These are phyloP conservation scores for Balearica regulorum DNA, from an alignment of 2,797 vertebrate genomes.

Conservation along the genomic window DNA sequence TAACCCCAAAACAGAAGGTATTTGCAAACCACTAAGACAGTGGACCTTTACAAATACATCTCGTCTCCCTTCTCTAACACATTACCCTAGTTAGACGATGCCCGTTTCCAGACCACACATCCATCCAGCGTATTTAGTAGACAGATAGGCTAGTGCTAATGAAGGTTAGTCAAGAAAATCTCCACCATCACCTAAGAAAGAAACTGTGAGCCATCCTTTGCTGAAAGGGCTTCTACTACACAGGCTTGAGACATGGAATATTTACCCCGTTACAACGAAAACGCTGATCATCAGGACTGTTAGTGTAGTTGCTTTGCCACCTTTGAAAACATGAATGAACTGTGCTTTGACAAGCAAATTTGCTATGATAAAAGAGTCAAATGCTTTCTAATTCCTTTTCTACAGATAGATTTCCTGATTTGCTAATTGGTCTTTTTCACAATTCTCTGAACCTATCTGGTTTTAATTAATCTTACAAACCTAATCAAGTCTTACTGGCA, in stretches of 20 bases:
- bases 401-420: neutral
- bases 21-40: neutral
- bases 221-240: neutral
- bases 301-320: neutral
- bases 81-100: neutral
- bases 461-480: slow-evolving; percentile 35
- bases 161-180: neutral
- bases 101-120: neutral
- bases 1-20: neutral
- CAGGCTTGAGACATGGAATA: neutral
- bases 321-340: neutral
- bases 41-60: neutral
- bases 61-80: neutral
- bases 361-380: neutral
- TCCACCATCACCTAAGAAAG: neutral
- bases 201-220: neutral
- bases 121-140: neutral
- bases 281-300: rapidly evolving
- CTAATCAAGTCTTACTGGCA: slow-evolving; percentile 7
- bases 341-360: neutral
- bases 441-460: neutral
- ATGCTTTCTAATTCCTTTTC: neutral
- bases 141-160: neutral
- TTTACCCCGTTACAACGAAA: neutral
- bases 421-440: slow-evolving; percentile 24